phyloP scores from a whole-genome alignment of 2,113 vertebrate genomes.

The Cebus imitator region DNA sequence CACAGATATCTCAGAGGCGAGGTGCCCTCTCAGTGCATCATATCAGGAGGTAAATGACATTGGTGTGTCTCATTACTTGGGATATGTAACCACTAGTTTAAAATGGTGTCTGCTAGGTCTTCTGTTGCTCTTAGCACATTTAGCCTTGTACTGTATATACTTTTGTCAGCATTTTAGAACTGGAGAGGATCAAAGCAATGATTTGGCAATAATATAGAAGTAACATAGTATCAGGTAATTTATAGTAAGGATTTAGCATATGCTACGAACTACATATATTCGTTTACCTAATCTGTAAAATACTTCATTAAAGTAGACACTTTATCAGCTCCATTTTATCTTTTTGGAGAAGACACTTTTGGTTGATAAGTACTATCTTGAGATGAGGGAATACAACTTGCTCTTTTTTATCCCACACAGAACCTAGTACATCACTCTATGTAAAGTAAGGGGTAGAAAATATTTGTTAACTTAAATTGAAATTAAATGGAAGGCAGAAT shows the following conservation, averaged over 20 bases:
- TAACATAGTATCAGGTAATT: neutral
- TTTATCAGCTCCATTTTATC: neutral
- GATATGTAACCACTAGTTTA: neutral
- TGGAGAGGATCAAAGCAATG: neutral
- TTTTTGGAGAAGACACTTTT: neutral
- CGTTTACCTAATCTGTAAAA: neutral
- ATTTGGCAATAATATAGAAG: conserved; percentile 11
- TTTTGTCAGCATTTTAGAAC: neutral
- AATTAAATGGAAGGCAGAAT: neutral
- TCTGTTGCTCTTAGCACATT: neutral
- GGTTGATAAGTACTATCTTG: neutral
- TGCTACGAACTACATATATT: neutral
- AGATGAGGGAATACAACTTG: neutral
- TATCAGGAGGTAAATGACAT: neutral
- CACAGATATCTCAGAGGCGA: neutral
- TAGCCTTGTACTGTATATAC: neutral
- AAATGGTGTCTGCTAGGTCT: neutral
- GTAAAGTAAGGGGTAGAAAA: neutral
- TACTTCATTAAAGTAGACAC: neutral
- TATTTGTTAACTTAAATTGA: neutral
- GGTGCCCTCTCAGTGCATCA: neutral
- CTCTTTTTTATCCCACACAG: neutral
- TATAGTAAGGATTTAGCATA: neutral
- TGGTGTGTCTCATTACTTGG: neutral
- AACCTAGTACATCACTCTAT: neutral